A percentile compares a stretch with the other conserved stretches of the same genome.
Evolutionary conservation across 2,888 invertebrate genomes (phyloP).

Genomic region (Creontiades dilutus): DNA sequence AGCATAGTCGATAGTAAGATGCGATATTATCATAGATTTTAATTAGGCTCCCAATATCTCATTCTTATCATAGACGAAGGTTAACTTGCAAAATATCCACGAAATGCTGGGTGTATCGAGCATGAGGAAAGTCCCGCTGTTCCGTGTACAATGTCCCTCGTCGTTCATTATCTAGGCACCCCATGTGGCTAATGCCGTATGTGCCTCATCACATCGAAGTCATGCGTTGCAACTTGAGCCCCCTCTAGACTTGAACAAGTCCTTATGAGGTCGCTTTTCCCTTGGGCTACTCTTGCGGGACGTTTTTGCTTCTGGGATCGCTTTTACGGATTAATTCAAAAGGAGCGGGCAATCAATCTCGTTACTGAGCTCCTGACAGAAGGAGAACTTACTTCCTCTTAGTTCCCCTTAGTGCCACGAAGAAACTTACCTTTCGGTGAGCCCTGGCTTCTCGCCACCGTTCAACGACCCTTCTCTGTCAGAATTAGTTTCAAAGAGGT

Average conservation of each 20-base stretch:
- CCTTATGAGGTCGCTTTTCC: constrained; percentile 2
- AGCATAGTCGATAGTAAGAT: too few species aligned
- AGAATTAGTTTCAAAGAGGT: constrained; percentile 21
- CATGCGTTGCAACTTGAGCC: neutral
- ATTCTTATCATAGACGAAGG: too few species aligned
- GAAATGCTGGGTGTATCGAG: too few species aligned
- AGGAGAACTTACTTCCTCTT: constrained; percentile 26
- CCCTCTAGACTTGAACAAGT: neutral
- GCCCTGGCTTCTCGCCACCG: neutral
- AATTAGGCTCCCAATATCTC: too few species aligned
- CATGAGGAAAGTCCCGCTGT: neutral
- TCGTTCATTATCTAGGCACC: neutral
- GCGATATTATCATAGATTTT: too few species aligned
- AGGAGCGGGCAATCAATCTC: constrained; percentile 46
- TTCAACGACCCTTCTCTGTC: constrained; percentile 21
- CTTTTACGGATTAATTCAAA: constrained; percentile 51
- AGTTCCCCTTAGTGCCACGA: neutral
- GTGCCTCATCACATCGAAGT: neutral
- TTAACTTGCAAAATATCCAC: too few species aligned
- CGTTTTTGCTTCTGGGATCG: constrained; percentile 36
- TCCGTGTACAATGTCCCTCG: neutral
- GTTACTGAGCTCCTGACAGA: constrained; percentile 38
- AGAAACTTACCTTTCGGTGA: constrained; percentile 10
- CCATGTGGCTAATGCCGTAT: too few species aligned
- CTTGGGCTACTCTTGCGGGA: neutral